Conservation (phyloP, 2,797 vertebrate species). For the Sparus aurata region DNA sequence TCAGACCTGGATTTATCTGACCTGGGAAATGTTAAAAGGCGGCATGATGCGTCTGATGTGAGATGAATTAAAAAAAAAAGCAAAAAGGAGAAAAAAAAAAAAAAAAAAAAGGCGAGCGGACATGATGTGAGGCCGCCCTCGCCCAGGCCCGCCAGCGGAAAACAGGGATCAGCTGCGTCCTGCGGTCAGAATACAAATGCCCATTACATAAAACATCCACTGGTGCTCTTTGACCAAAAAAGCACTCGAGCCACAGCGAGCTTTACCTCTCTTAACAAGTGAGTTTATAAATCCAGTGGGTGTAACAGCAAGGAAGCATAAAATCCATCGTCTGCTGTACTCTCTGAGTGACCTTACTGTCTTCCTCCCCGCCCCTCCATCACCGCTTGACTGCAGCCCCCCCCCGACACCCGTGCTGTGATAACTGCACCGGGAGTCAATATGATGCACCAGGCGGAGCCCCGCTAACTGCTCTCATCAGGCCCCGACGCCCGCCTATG, state of each 20-base stretch:
- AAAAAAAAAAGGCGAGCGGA: slow-evolving; percentile 13
- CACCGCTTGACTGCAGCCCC: slow-evolving; percentile 43
- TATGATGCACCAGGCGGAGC: slow-evolving; percentile 27
- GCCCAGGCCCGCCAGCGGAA: neutral
- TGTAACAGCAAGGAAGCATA: slow-evolving; percentile 65
- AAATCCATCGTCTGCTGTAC: slow-evolving; percentile 62
- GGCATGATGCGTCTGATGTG: slow-evolving; percentile 10
- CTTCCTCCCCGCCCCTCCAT: slow-evolving; percentile 51
- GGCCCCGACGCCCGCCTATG: slow-evolving; percentile 17
- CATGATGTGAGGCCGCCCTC: slow-evolving; percentile 23
- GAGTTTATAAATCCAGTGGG: slow-evolving; percentile 66
- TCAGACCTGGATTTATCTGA: slow-evolving; percentile 35
- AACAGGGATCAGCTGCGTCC: slow-evolving; percentile 33
- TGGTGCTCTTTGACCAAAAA: slow-evolving; percentile 63
- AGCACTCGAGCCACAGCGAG: slow-evolving; percentile 43
- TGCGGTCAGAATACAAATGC: slow-evolving; percentile 52
- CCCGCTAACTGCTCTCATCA: slow-evolving; percentile 60
- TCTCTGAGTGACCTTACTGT: slow-evolving; percentile 69
- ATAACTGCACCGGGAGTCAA: slow-evolving; percentile 55
- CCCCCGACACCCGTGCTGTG: slow-evolving; percentile 34
- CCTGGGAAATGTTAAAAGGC: slow-evolving; percentile 23
- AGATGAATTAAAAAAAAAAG: slow-evolving; percentile 13
- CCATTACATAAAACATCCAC: slow-evolving; percentile 55
- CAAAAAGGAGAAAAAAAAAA: too few relatives aligned
- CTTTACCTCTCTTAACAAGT: slow-evolving; percentile 61